Percentiles rank a stretch among this genome's conserved stretches.
These are phyloP conservation scores for Ciona savignyi DNA, from an alignment of 23 tunicate genomes.

Conservation along the genomic window DNA sequence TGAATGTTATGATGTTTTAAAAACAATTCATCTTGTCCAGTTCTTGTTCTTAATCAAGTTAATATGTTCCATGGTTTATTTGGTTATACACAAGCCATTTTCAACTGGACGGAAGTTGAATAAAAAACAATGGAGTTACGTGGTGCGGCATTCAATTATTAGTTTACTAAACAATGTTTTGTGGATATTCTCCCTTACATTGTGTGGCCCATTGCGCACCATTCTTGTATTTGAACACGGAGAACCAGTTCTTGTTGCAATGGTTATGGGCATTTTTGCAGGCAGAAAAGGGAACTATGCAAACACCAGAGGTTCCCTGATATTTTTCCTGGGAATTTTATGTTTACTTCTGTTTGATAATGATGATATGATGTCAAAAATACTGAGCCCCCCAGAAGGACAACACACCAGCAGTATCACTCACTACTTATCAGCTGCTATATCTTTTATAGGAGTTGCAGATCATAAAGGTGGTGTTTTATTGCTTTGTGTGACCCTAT, in stretches of 20 bases:
- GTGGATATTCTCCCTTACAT: slow-evolving; percentile 55
- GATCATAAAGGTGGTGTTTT: slow-evolving; percentile 85
- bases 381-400: slow-evolving; percentile 37
- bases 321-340: slow-evolving; percentile 55
- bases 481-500: slow-evolving; percentile 25
- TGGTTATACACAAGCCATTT: slow-evolving; percentile 60
- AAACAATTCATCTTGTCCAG: slow-evolving; percentile 28
- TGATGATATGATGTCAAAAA: slow-evolving; percentile 34
- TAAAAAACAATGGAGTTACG: slow-evolving; percentile 35
- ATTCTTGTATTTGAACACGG: slow-evolving; percentile 74
- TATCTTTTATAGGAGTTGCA: slow-evolving; percentile 66
- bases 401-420: slow-evolving; percentile 58
- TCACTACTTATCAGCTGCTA: slow-evolving; percentile 39
- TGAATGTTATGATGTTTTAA: slow-evolving; percentile 61
- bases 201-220: slow-evolving; percentile 86
- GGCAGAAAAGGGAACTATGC: slow-evolving; percentile 38
- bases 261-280: slow-evolving; percentile 64
- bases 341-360: slow-evolving; percentile 74
- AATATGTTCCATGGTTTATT: slow-evolving; percentile 32
- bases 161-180: slow-evolving; percentile 29
- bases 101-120: slow-evolving; percentile 18
- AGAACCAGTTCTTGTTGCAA: slow-evolving; percentile 61
- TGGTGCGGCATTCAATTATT: slow-evolving; percentile 38
- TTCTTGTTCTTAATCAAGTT: slow-evolving; percentile 61
- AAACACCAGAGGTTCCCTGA: slow-evolving; percentile 62